phyloP scores from a whole-genome alignment of 30 jellyfish, hydroid and myxozoan genomes.

The Phacellophora camtschatica region DNA sequence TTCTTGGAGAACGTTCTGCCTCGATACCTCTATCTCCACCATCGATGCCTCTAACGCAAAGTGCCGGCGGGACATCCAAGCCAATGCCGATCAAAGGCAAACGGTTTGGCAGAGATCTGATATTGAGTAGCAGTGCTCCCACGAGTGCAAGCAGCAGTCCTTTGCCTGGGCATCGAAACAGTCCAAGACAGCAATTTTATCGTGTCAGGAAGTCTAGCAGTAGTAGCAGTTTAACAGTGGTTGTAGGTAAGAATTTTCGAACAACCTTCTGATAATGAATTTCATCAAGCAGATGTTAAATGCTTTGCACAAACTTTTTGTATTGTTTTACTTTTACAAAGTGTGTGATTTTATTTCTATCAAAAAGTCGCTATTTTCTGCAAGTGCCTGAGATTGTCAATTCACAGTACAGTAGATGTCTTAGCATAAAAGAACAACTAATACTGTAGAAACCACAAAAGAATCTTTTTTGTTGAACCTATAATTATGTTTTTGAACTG shows the following conservation, averaged over 20 bases:
- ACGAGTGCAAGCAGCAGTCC: conserved; percentile 94
- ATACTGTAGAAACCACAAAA: too few relatives aligned
- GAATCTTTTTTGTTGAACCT: too few relatives aligned
- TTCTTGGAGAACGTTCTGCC: background rate
- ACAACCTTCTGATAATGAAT: background rate
- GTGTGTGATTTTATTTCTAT: too few relatives aligned
- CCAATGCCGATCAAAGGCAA: conserved; percentile 77
- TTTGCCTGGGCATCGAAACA: conserved; percentile 72
- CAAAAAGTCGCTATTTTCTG: too few relatives aligned
- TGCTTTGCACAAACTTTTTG: too few relatives aligned
- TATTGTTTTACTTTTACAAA: too few relatives aligned
- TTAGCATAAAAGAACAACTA: too few relatives aligned
- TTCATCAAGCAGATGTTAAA: too few relatives aligned
- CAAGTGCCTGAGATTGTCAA: too few relatives aligned
- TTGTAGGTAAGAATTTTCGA: conserved; percentile 50
- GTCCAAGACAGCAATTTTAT: conserved; percentile 84
- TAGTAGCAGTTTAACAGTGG: conserved; percentile 68
- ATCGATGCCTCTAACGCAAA: conserved; percentile 24
- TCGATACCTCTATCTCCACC: conserved; percentile 69
- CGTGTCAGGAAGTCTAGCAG: conserved; percentile 84
- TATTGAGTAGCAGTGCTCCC: conserved; percentile 88
- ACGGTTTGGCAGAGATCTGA: conserved; percentile 51
- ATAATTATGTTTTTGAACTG: too few relatives aligned
- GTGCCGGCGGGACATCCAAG: conserved; percentile 39
- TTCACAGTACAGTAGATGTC: too few relatives aligned